Percentiles rank a stretch among this genome's conserved stretches.
Evolutionary conservation across 2,888 invertebrate species (phyloP).

Genomic region (Netelia inedita): DNA sequence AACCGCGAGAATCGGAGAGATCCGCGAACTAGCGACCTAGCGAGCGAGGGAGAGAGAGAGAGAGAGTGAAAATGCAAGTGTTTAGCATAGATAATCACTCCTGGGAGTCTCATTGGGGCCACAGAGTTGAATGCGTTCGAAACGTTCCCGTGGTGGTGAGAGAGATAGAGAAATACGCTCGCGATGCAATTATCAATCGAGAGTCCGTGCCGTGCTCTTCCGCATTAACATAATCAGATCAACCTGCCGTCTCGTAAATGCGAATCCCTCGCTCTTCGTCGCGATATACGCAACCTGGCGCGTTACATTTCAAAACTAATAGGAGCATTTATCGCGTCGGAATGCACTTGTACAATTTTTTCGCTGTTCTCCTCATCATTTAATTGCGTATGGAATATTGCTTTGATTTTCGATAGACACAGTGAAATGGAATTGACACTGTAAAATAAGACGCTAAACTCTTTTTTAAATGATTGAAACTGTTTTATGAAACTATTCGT

Average conservation of each 20-base stretch:
- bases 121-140: conserved; percentile 63
- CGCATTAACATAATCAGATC: conserved; percentile 81
- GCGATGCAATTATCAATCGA: conserved; percentile 81
- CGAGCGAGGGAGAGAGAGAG: conserved; percentile 73
- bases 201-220: conserved; percentile 72
- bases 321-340: conserved; percentile 5
- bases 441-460: not conserved
- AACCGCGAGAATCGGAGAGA: conserved; percentile 73
- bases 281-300: conserved; percentile 39
- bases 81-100: conserved; percentile 83
- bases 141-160: conserved; percentile 32
- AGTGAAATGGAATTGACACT: not conserved
- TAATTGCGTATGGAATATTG: not conserved
- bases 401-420: not conserved
- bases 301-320: conserved; percentile 41
- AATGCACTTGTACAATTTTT: not conserved
- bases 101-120: conserved; percentile 72
- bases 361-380: not conserved
- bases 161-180: conserved; percentile 29
- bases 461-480: too few species aligned
- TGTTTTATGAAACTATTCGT: not conserved
- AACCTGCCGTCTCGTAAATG: conserved; percentile 69
- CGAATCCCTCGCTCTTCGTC: conserved; percentile 38
- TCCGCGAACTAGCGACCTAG: conserved; percentile 60
- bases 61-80: conserved; percentile 71